These are phyloP conservation scores for Phataginus tricuspis DNA, from an alignment of 2,797 vertebrate species.

Conservation along the genomic window DNA sequence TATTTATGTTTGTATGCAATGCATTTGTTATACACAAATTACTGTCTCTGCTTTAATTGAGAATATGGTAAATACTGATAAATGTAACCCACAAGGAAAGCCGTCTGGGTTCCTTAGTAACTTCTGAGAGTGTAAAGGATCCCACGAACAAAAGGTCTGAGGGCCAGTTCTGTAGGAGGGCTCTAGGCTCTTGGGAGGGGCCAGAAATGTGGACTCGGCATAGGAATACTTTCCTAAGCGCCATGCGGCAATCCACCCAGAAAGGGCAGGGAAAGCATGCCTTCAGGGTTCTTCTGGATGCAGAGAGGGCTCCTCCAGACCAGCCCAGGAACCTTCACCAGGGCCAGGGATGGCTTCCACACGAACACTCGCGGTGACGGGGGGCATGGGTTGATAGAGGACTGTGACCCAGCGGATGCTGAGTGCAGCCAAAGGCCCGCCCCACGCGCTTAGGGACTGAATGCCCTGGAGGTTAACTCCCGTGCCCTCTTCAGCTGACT, in stretches of 20 bases:
- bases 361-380: rapidly evolving
- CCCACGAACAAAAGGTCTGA: background rate
- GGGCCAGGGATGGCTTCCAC: background rate
- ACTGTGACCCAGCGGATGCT: background rate
- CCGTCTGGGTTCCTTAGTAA: background rate
- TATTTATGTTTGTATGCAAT: background rate
- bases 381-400: background rate
- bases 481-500: background rate
- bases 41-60: background rate
- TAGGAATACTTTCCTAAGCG: no score
- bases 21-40: background rate
- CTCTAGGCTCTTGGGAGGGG: background rate
- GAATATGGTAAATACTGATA: background rate
- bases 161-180: background rate
- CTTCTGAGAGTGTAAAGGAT: background rate
- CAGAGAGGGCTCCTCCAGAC: no score
- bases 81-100: background rate
- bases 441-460: background rate
- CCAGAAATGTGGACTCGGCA: rapidly evolving
- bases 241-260: rapidly evolving
- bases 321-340: background rate
- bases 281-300: background rate
- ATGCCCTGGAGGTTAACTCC: background rate
- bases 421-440: background rate
- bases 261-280: background rate